These are phyloP conservation scores for Aspidapion aeneum DNA, from an alignment of 2,888 invertebrate species.

Conservation along the genomic window DNA sequence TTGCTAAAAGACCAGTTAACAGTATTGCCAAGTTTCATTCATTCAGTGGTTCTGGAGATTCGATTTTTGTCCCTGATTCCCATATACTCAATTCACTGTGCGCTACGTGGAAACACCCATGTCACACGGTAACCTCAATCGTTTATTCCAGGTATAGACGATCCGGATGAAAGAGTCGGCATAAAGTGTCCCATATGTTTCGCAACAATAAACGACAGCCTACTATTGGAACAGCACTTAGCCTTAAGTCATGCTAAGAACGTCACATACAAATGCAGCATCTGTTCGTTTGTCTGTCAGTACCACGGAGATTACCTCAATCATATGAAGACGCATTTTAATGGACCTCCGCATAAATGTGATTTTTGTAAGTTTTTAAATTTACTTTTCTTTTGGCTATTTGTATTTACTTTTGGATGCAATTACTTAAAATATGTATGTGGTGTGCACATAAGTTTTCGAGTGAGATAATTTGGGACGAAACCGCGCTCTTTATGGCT, in stretches of 20 bases:
- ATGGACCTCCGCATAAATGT: constrained; percentile 62
- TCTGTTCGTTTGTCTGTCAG: constrained; percentile 60
- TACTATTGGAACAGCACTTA: constrained; percentile 54
- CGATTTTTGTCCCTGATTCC: no score
- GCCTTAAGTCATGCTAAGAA: constrained; percentile 55
- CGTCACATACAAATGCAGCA: constrained; percentile 57
- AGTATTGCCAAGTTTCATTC: no score
- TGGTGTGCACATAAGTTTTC: no score
- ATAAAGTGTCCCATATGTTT: constrained; percentile 54
- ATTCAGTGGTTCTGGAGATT: no score
- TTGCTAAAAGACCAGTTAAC: no score
- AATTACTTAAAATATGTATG: no score
- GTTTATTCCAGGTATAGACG: constrained; percentile 29
- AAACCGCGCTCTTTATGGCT: no score
- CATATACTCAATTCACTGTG: no score
- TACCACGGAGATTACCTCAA: constrained; percentile 60
- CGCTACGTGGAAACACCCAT: no score
- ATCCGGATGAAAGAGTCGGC: constrained; percentile 42
- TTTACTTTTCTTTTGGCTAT: background rate
- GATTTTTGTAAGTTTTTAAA: constrained; percentile 51
- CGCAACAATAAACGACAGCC: constrained; percentile 50
- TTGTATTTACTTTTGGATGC: background rate
- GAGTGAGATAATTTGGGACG: no score
- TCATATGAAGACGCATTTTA: constrained; percentile 58
- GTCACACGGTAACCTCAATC: no score